Evolutionary conservation across 2,113 vertebrate species (phyloP), one percentile per base, ranked within the genome.

Genomic region (Marmota monax): DNA sequence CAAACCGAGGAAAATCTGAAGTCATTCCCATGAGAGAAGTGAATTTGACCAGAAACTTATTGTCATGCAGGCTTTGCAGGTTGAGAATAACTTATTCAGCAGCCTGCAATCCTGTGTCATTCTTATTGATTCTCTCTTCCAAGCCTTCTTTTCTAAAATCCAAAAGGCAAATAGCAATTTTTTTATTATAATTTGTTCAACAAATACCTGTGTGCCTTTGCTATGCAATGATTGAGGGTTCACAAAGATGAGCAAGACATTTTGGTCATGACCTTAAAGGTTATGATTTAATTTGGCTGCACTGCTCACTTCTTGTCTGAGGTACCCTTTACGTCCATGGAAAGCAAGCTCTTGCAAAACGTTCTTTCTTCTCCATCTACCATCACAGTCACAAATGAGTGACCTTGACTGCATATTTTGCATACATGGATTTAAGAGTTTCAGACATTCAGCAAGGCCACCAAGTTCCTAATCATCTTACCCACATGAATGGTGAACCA

Each of bases 141-240:
- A 45, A 80, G 61, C 25, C 48, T 93, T 85, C 27, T 89, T 70
- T 90, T 42, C 83, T 58, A 90, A 89, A 97, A 96, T 96, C 93
- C 95, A 79, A 96, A 97, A 95, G 95, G 92, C 74, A 98, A 97
- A 97, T 80, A 96, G 90, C 84, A 97, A 88, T 94, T 72, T 91
- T 91, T 92, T 88, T 88, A 92, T 95, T 86, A 86, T 93, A 79
- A 97, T 96, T 94, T 89, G 69, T 79, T 97, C 78, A 84, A 87
- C 93, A 97, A 96, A 97, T 91, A 84, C 63, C 86, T 23, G 27
- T 53, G 56, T 48, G 74, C 74, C 58, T 94, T 90, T 39, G 90
- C 45, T 90, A 20, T 84, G 73, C 42, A 48, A 53, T 84, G 69
- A 92, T 93, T 90, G 70, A 84, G 72, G 82, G 82, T 42, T 96